A percentile compares a stretch with the other conserved stretches of the same genome.
phyloP scores from a whole-genome alignment of 2,113 vertebrate genomes.

The Uria aalge region DNA sequence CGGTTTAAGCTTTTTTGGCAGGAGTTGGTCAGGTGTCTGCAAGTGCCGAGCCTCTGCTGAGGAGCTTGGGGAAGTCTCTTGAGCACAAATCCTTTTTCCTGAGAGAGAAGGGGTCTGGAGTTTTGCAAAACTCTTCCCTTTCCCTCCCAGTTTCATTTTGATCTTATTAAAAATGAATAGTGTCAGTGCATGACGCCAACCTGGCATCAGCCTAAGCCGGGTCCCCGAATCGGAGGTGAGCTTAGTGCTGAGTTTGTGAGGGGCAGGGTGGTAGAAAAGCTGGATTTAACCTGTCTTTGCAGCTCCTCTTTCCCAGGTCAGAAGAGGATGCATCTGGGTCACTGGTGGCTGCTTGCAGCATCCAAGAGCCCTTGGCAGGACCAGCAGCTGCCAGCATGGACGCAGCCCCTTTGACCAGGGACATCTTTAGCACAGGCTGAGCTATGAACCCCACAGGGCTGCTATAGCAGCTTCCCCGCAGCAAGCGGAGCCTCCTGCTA shows the following conservation, averaged over 20 bases:
- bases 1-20: background rate
- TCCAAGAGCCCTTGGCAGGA: background rate
- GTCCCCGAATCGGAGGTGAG: background rate
- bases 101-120: background rate
- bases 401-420: background rate
- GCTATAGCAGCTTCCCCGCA: accelerated
- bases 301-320: background rate
- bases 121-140: background rate
- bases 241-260: background rate
- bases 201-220: background rate
- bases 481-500: background rate
- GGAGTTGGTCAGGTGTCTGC: background rate
- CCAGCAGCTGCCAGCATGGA: background rate
- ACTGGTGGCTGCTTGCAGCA: background rate
- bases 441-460: accelerated
- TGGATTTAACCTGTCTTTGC: background rate
- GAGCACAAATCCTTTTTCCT: background rate
- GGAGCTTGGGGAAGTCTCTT: background rate
- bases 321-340: background rate
- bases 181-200: background rate
- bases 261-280: background rate
- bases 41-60: background rate
- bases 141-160: background rate
- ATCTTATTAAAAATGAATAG: background rate
- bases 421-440: background rate